Evolutionary conservation across 2,797 vertebrate species (phyloP), one percentile per base, ranked within the genome.

Genomic region (Falco biarmicus): DNA sequence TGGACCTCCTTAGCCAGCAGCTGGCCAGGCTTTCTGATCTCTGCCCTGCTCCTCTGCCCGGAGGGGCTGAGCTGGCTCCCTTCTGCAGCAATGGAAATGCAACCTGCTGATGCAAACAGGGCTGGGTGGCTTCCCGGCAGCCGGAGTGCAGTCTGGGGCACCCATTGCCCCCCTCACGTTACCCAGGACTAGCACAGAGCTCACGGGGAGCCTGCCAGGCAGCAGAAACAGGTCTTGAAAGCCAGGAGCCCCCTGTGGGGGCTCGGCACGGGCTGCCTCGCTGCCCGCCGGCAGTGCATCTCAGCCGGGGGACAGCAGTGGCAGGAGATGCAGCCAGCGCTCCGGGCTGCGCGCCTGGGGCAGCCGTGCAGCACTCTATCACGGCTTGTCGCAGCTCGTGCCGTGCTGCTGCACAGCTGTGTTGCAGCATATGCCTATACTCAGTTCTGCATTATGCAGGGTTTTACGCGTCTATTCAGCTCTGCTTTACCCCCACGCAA

Each of bases 161-260:
- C 15, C 25, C 1, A 0, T 31, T 75, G 50, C 7, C 29, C 15
- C 1, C 14, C 10, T 43, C 19, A 39, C 1, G 1, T 70, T 56
- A 66, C 20, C 34, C 24, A 34, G 29, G n/a, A 21, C 1, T 16
- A 60, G 19, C 28, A 17, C 45, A 22, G 43, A 69, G 21, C 39
- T 86, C 51, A 3, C 1, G 5, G 32, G 28, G 19, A 6, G 1
- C 12, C 54, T 29, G 16, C 37, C 56, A 69, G 39, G 65, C 47
- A 66, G 56, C 56, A 79, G n/a, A 61, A 63, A 15, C 26, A 22
- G 51, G 13, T 64, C 37, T 25, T 48, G 51, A 69, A 41, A 69
- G 32, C n/a, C 37, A 34, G 43, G 28, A 50, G 37, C 31, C n/a
- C n/a, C 28, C n/a, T 1, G 2, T 37, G 13, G 7, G 6, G 1